Evolutionary conservation across 2,888 invertebrate genomes (phyloP), one percentile per base, ranked within the genome.

Genomic region (Unio delphinus): DNA sequence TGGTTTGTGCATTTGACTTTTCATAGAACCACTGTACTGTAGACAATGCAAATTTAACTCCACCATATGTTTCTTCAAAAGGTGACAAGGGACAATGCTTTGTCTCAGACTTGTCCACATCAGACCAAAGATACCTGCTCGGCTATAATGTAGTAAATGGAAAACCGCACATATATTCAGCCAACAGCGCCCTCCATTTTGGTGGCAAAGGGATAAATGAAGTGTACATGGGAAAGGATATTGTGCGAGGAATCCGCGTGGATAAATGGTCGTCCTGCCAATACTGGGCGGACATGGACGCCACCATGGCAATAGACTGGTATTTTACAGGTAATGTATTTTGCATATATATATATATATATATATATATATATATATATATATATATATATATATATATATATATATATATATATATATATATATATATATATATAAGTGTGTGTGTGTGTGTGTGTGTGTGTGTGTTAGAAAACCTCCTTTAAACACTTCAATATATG

Each of bases 251-350:
- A 3, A 81, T 83, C 18, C 54, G 56, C 0, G 81, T 80, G 15
- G 78, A 80, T 65, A 72, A 61, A 30, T 84, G 82, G 80, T 65
- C 78, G 28, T 82, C 82, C 0, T 84, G 84, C 72, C 82, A 81
- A 55, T 82, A 81, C 62, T 82, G 83, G 82, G 55, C 57, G 4
- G 66, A 55, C 11, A 69, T 78, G 69, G 78, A 80, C 55, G 83
- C 84, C 11, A 82, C 84, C 1, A 83, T 83, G 81, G 71, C 64
- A 0, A 82, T 84, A n/a, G 75, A 75, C 63, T 84, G 82, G 82
- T 83, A 82, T 59, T 84, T 83, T 62, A 69, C 78, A 58, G 74
- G 83, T 83, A 68, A 70, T 67, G 57, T 63, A 30, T 15, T 34
- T 23, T 55, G 15, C 17, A 28, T 28, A 28, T 28, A 28, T 28